Evolutionary conservation across 2,113 vertebrate genomes (phyloP), one percentile per base, ranked within the genome.

Genomic region (Epinephelus cyanopodus): DNA sequence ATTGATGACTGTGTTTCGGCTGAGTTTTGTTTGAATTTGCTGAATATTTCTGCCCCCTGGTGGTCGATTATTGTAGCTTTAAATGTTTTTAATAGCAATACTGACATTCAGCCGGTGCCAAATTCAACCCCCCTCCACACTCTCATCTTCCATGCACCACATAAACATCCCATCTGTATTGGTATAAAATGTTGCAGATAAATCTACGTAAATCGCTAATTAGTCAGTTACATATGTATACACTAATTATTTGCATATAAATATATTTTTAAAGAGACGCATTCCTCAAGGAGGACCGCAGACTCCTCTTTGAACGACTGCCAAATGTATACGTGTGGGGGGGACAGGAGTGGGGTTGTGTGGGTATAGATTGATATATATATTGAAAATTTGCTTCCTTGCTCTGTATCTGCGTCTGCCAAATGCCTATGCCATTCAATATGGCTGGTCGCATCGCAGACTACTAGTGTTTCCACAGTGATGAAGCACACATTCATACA

Each of bases 361-460:
- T 74, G 53, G 45, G 47, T 70, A 84, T 50, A 71, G 79, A 83
- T 61, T 65, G 47, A 52, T 70, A 86, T 67, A 86, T 67, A 69
- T 58, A 86, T 21, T 45, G 56, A 52, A 88, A 48, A 80, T 79
- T 50, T 70, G 57, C 48, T 76, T 88, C 48, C 65, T 76, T 72
- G 29, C 77, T 79, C 52, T 50, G 63, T 87, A 27, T 87, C 47
- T 72, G 53, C 11, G 23, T 86, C 76, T 86, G 85, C 85, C 88
- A 92, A 92, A 88, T 71, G 74, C 63, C 79, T 39, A 60, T 88
- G 82, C 73, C 69, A 77, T 85, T 92, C 92, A 94, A 92, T 95
- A 94, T 94, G 92, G 89, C 82, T 63, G 64, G 74, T 77, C 47
- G 75, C 79, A 79, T 92, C 62, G 85, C 89, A 86, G 72, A 89